Evolutionary conservation across 2,888 invertebrate species (phyloP).

Genomic region (Tholera decimalis): DNA sequence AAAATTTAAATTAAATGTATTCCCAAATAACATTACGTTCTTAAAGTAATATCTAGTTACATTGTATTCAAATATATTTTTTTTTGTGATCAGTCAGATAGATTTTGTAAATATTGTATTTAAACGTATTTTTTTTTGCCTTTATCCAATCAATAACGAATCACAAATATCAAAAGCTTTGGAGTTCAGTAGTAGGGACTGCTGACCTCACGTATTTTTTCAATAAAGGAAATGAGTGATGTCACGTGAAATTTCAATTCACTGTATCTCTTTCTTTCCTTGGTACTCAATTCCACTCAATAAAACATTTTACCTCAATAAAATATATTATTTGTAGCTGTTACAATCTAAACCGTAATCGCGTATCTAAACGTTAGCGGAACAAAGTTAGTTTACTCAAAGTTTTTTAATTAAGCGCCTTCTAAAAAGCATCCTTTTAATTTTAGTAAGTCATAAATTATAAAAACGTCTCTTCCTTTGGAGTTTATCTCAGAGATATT

Average conservation of each 20-base stretch:
- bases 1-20: constrained; percentile 23
- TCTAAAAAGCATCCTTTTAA: background rate
- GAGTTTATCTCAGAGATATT: constrained; percentile 4
- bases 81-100: too few species aligned
- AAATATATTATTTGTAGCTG: background rate
- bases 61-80: background rate
- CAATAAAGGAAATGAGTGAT: too few species aligned
- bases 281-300: too few species aligned
- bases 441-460: background rate
- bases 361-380: background rate
- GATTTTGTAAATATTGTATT: too few species aligned
- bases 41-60: too few species aligned
- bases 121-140: too few species aligned
- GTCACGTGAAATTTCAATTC: too few species aligned
- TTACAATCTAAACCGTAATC: constrained; percentile 4
- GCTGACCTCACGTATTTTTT: too few species aligned
- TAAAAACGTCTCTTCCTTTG: background rate
- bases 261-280: too few species aligned
- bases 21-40: background rate
- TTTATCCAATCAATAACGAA: too few species aligned
- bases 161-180: too few species aligned
- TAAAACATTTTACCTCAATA: background rate
- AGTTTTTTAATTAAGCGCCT: background rate
- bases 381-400: constrained; percentile 9
- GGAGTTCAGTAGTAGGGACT: too few species aligned